Percentiles rank a stretch among this genome's conserved stretches.
Conservation (phyloP, 2,888 invertebrate species). For the Serrognathus titanus region DNA sequence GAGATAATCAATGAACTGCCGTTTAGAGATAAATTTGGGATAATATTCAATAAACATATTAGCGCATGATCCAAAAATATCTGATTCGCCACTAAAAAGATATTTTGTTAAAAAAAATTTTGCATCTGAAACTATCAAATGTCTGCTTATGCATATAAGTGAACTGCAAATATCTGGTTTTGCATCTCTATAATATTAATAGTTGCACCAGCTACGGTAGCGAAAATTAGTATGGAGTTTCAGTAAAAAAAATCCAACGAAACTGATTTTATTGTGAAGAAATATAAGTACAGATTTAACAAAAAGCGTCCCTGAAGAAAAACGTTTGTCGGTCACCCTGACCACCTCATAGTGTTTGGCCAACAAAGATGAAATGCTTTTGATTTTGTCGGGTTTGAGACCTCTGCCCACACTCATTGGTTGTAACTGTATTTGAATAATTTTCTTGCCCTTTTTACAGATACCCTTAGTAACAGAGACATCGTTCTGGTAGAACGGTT, state of each 20-base stretch:
- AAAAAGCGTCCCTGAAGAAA: background rate
- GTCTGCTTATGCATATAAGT: too few species aligned
- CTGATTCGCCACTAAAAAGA: background rate
- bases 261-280: background rate
- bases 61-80: background rate
- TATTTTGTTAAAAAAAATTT: too few species aligned
- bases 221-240: too few species aligned
- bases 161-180: too few species aligned
- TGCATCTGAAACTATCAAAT: too few species aligned
- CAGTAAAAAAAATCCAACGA: background rate
- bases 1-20: too few species aligned
- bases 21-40: too few species aligned
- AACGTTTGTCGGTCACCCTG: background rate
- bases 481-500: background rate
- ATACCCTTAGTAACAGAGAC: background rate
- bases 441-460: too few species aligned
- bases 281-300: background rate
- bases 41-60: background rate
- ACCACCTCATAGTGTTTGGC: background rate
- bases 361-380: constrained; percentile 5
- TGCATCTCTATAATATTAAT: background rate
- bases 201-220: too few species aligned
- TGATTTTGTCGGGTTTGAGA: constrained; percentile 4
- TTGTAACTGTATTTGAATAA: background rate
- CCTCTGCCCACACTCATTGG: background rate